Evolutionary conservation across 1,140 invertebrate genomes (phyloP).

Genomic region (Trachelipus rathkii): DNA sequence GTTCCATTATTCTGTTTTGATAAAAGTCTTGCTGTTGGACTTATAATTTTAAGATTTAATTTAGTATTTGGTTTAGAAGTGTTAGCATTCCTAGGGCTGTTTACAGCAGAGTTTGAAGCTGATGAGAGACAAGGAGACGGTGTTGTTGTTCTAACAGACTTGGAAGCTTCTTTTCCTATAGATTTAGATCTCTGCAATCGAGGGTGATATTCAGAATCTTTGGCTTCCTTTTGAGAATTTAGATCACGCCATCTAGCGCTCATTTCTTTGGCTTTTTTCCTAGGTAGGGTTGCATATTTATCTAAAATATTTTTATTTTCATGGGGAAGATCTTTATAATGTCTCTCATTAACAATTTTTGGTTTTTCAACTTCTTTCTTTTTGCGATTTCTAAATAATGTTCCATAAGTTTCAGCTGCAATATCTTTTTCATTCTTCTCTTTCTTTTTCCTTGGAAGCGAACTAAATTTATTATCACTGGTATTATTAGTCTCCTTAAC

Average conservation of each 20-base stretch:
- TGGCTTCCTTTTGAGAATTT: conserved; percentile 44
- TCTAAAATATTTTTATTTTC: conserved; percentile 54
- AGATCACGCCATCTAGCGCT: conserved; percentile 53
- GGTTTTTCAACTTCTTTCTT: conserved; percentile 33
- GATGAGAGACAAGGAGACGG: background rate
- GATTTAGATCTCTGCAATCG: conserved; percentile 48
- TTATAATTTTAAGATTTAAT: background rate
- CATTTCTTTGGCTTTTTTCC: conserved; percentile 60
- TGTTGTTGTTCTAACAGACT: background rate
- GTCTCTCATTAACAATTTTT: conserved; percentile 28
- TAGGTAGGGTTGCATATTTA: conserved; percentile 69
- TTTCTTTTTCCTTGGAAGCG: conserved; percentile 30
- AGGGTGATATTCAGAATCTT: conserved; percentile 14
- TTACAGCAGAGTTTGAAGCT: background rate
- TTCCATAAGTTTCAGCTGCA: conserved; percentile 38
- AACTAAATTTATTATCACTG: conserved; percentile 26
- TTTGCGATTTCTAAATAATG: conserved; percentile 35
- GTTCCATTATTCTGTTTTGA: background rate
- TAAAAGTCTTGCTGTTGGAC: background rate
- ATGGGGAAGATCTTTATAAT: conserved; percentile 2
- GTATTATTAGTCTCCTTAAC: background rate
- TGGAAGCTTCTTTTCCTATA: conserved; percentile 40
- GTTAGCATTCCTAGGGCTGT: background rate
- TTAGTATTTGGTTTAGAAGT: background rate
- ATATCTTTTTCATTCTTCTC: conserved; percentile 30